These are phyloP conservation scores for Coleophora flavipennella DNA, from an alignment of 2,888 invertebrate species.

Conservation along the genomic window DNA sequence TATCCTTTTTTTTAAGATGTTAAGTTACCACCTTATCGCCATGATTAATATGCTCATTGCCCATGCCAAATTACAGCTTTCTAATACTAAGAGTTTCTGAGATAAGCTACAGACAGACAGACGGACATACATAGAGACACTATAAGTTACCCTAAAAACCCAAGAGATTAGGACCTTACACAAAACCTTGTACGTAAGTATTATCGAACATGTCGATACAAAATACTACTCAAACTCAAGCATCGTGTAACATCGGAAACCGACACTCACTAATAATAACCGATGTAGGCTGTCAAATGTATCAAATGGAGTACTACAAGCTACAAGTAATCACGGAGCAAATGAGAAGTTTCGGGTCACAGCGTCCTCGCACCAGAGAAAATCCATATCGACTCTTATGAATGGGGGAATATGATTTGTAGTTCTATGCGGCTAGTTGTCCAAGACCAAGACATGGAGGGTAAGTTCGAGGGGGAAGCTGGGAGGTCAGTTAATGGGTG, in stretches of 20 bases:
- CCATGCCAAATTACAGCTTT: too few relatives aligned
- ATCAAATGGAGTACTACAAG: constrained; percentile 30
- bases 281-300: constrained; percentile 46
- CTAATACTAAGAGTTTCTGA: too few relatives aligned
- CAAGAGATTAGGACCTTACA: too few relatives aligned
- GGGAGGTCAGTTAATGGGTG: constrained; percentile 67
- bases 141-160: too few relatives aligned
- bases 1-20: too few relatives aligned
- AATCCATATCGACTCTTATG: constrained; percentile 31
- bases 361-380: constrained; percentile 10
- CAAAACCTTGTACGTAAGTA: not conserved
- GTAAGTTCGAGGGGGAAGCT: constrained; percentile 50
- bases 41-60: too few relatives aligned
- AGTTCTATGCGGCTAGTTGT: constrained; percentile 29
- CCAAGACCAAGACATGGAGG: constrained; percentile 39
- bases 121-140: too few relatives aligned
- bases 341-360: constrained; percentile 66
- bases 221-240: constrained; percentile 18
- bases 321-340: constrained; percentile 54
- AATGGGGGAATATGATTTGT: constrained; percentile 17
- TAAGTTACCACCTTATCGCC: too few relatives aligned
- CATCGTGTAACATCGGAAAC: constrained; percentile 23
- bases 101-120: too few relatives aligned
- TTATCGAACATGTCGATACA: constrained; percentile 21
- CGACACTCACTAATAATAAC: constrained; percentile 48